Base-by-base conservation (phyloP, 2,113 vertebrate genomes). In the Scartelaos histophorus region DNA sequence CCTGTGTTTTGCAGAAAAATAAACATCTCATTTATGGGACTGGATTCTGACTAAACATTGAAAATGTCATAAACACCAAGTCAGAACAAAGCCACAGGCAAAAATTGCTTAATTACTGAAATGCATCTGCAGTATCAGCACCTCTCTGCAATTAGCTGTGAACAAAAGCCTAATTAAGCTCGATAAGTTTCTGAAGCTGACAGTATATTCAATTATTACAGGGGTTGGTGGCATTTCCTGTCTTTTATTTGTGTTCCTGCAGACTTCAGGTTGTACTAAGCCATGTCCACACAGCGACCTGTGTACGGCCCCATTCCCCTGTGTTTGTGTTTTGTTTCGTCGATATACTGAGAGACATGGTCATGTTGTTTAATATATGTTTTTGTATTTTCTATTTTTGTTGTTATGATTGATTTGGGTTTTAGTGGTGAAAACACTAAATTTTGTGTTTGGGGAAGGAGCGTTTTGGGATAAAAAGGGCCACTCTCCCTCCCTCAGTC, bases 261-360 rank as follows among this genome's bases (percentile, higher is more conserved):
- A n/a, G 61, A 43, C 25, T 61, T 15, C 34, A 1, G 25, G 58
- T 61, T 35, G 58, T 34, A 7, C 24, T 45, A 67, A 46, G 67
- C 61, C 11, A 57, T 12, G 2, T 3, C 46, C 34, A 70, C 69
- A 71, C 71, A 56, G 67, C 16, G 49, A 68, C 75, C 75, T 21
- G 46, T 61, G 29, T n/a, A 57, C 70, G 34, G 49, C 35, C 5
- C 29, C 49, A 51, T 56, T 67, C 84, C 67, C 66, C 61, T n/a
- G 71, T 85, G 86, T 81, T 85, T 85, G 80, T 81, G 81, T 80
- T 89, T 78, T 83, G 75, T 80, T 84, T 79, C 74, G 71, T 90
- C 86, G n/a, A n/a, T n/a, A n/a, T n/a, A n/a, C n/a, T n/a, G n/a
- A n/a, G n/a, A n/a, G n/a, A n/a, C n/a, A n/a, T n/a, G n/a, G n/a